Evolutionary conservation across 2,113 vertebrate species (phyloP).

Genomic region (Ivindomyrus marchei): DNA sequence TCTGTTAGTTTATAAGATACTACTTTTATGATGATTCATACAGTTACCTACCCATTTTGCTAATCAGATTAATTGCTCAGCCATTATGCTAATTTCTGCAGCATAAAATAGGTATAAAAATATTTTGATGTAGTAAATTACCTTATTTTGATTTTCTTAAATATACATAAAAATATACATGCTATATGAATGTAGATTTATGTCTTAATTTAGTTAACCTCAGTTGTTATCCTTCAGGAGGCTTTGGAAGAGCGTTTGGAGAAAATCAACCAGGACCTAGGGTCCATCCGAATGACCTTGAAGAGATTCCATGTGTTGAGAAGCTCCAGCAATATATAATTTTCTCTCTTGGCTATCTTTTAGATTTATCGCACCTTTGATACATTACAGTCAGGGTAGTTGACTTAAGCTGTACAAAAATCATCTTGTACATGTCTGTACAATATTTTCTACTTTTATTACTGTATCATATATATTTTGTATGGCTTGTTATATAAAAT

Average conservation of each 20-base stretch:
- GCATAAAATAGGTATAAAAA: neutral
- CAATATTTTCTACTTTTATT: constrained; percentile 58
- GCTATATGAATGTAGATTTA: neutral
- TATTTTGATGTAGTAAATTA: neutral
- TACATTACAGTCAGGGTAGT: constrained; percentile 24
- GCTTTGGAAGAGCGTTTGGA: constrained; percentile 90
- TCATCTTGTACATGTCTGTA: constrained; percentile 51
- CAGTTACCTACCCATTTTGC: neutral
- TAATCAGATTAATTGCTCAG: neutral
- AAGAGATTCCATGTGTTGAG: constrained; percentile 86
- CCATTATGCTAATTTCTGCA: neutral
- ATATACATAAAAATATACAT: neutral
- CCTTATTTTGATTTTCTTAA: neutral
- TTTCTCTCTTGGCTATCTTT: constrained; percentile 38
- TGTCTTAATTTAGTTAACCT: neutral
- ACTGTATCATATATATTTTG: constrained; percentile 55
- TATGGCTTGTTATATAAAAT: constrained; percentile 50
- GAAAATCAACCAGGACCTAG: constrained; percentile 78
- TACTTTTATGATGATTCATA: neutral
- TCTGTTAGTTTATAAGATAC: neutral
- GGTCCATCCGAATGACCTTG: constrained; percentile 88
- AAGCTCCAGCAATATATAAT: constrained; percentile 81
- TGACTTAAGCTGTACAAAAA: constrained; percentile 37
- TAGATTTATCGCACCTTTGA: constrained; percentile 29
- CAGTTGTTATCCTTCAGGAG: constrained; percentile 59